Evolutionary conservation across 2,888 invertebrate genomes (phyloP), one percentile per base, ranked within the genome.

Genomic region (Linyphia triangularis): DNA sequence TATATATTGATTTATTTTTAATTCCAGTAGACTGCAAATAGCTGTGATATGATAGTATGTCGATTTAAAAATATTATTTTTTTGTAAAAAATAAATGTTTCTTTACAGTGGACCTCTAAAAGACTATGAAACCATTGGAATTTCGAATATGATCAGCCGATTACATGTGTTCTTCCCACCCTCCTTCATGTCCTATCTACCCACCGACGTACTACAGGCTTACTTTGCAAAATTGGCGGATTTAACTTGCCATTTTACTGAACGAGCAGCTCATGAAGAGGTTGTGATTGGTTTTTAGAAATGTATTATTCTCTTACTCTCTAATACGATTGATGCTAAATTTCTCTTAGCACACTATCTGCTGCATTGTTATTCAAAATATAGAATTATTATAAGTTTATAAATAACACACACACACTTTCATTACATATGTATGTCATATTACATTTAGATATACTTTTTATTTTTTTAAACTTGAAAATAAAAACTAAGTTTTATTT

Each of bases 61-160:
- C 7, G n/a, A 28, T 28, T 65, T 59, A n/a, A 22, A 59, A 7
- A 43, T 43, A 2, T n/a, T 43, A 1, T 16, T 43, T n/a, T 43
- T 43, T 43, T 1, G 22, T 59, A n/a, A n/a, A n/a, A n/a, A n/a
- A n/a, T 9, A 57, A 57, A 33, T 30, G 67, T 13, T 61, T 10
- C 51, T 77, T 63, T 61, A 28, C n/a, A 89, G 89, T 79, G 89
- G 89, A n/a, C 89, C 89, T 43, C 7, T 89, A 13, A 84, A 84
- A 73, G 84, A 89, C 37, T 94, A 94, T 89, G 96, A 96, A 93
- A 95, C 95, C 1, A 93, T 95, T 83, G 95, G 95, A 2, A 93
- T 96, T 72, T 95, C 96, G 40, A 94, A 94, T 91, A 95, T 96
- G 69, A 94, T 96, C 70, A 94, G 94, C 89, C 95, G 95, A 91